phyloP scores from a whole-genome alignment of 2,113 vertebrate species.

The Antechinus flavipes region DNA sequence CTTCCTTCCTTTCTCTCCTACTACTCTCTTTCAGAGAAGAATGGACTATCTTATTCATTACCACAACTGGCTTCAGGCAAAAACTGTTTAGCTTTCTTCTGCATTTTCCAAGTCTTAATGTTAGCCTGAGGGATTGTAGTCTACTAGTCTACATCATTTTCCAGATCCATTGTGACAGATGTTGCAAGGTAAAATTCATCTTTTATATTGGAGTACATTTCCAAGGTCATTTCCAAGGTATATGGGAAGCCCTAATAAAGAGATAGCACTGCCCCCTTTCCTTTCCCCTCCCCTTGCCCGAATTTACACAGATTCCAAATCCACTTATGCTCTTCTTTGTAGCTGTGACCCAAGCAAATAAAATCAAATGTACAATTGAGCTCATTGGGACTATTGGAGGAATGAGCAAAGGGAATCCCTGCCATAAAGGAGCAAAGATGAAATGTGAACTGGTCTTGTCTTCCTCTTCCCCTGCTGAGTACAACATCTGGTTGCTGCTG shows the following conservation, averaged over 20 bases:
- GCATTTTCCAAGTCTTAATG: slow-evolving; percentile 48
- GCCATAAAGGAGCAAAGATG: background rate
- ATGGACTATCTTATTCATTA: background rate
- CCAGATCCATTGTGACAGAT: background rate
- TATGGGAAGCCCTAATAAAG: background rate
- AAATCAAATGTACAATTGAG: slow-evolving; percentile 31
- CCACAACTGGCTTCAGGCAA: slow-evolving; percentile 29
- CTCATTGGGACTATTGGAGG: slow-evolving; percentile 51
- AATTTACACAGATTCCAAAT: background rate
- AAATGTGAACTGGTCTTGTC: slow-evolving; percentile 1
- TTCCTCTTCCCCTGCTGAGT: slow-evolving; percentile 29
- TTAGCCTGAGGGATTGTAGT: slow-evolving; percentile 13
- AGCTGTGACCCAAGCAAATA: slow-evolving; percentile 37
- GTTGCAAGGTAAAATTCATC: slow-evolving; percentile 31
- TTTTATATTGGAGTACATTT: slow-evolving; percentile 1
- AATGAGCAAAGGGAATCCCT: slow-evolving; percentile 32
- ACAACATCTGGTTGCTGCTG: background rate
- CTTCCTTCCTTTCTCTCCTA: no score
- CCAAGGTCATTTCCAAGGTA: slow-evolving; percentile 47
- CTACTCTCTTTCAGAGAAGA: no score
- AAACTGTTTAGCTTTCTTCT: slow-evolving; percentile 21
- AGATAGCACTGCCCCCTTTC: slow-evolving; percentile 17
- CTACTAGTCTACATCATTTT: slow-evolving; percentile 12
- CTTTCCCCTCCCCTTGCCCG: background rate
- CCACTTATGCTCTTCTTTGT: background rate